Evolutionary conservation across 1,140 invertebrate species (phyloP).

Genomic region (Diprion similis): DNA sequence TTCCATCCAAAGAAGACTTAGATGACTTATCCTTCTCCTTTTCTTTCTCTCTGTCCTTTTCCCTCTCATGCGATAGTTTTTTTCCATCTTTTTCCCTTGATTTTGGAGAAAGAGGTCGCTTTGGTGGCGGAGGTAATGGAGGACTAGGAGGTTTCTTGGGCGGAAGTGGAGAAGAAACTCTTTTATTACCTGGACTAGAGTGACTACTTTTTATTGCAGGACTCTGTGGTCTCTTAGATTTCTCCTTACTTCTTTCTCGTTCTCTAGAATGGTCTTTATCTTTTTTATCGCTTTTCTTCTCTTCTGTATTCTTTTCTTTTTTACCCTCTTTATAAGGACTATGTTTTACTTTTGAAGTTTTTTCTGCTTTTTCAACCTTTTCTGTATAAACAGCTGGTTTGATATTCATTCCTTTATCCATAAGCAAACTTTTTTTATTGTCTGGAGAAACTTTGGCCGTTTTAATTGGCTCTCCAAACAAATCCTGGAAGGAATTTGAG

Average conservation of each 20-base stretch:
- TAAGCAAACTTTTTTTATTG: constrained; percentile 56
- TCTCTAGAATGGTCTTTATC: constrained; percentile 73
- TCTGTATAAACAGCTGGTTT: constrained; percentile 44
- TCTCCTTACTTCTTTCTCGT: constrained; percentile 67
- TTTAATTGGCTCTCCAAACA: constrained; percentile 84
- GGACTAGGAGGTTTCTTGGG: constrained; percentile 55
- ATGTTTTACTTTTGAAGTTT: constrained; percentile 65
- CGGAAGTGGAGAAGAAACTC: constrained; percentile 40
- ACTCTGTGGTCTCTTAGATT: constrained; percentile 69
- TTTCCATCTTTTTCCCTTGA: constrained; percentile 58
- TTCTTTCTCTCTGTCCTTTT: constrained; percentile 56
- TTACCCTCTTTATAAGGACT: constrained; percentile 64
- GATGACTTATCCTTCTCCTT: constrained; percentile 37
- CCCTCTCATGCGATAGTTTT: constrained; percentile 53
- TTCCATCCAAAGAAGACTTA: constrained; percentile 39
- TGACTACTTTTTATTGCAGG: constrained; percentile 54
- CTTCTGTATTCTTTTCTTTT: constrained; percentile 65
- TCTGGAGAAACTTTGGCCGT: constrained; percentile 70
- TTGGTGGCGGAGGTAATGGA: constrained; percentile 41
- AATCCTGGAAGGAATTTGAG: constrained; percentile 74
- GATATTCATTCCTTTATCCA: constrained; percentile 55
- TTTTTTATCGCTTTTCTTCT: constrained; percentile 68
- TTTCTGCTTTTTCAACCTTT: constrained; percentile 69
- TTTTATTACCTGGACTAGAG: constrained; percentile 44
- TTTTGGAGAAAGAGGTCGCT: constrained; percentile 60